Percentiles rank a stretch among this genome's conserved stretches.
These are phyloP conservation scores for Jordanella pulchra DNA, from an alignment of 2,797 vertebrate genomes.

Conservation along the genomic window DNA sequence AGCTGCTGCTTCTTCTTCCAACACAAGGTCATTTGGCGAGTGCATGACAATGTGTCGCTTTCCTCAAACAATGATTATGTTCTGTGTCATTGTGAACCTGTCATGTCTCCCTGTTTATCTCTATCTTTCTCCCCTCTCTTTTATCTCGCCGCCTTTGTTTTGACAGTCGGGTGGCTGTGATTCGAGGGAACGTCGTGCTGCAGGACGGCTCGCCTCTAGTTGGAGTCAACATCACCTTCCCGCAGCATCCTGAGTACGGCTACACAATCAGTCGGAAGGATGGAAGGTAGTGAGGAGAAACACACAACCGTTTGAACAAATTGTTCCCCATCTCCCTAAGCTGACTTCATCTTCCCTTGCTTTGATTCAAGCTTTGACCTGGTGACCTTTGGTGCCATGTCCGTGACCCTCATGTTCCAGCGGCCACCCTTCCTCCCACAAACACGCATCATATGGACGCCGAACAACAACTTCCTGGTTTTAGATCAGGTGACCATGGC, in stretches of 20 bases:
- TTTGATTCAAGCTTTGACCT: conserved; percentile 87
- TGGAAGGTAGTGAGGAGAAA: conserved; percentile 83
- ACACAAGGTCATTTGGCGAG: conserved; percentile 59
- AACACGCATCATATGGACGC: conserved; percentile 91
- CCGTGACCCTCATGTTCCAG: conserved; percentile 91
- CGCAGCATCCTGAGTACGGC: conserved; percentile 90
- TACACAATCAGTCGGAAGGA: conserved; percentile 95
- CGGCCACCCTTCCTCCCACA: conserved; percentile 91
- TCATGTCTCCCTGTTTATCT: conserved; percentile 40
- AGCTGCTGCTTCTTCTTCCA: conserved; percentile 45
- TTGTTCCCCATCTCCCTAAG: not conserved
- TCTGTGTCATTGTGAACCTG: conserved; percentile 66
- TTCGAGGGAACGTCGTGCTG: conserved; percentile 89
- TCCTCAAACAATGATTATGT: conserved; percentile 62
- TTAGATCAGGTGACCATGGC: conserved; percentile 93
- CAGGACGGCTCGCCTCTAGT: conserved; percentile 91
- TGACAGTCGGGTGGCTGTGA: conserved; percentile 88
- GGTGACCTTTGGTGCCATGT: conserved; percentile 90
- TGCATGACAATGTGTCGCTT: conserved; percentile 48
- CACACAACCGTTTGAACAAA: not conserved
- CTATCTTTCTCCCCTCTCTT: conserved; percentile 13
- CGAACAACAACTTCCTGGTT: conserved; percentile 94
- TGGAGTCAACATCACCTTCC: conserved; percentile 95
- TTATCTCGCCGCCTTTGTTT: conserved; percentile 34
- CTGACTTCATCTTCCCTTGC: not conserved